Evolutionary conservation across 2,888 invertebrate species (phyloP), one percentile per base, ranked within the genome.

Genomic region (Apantesis nais): DNA sequence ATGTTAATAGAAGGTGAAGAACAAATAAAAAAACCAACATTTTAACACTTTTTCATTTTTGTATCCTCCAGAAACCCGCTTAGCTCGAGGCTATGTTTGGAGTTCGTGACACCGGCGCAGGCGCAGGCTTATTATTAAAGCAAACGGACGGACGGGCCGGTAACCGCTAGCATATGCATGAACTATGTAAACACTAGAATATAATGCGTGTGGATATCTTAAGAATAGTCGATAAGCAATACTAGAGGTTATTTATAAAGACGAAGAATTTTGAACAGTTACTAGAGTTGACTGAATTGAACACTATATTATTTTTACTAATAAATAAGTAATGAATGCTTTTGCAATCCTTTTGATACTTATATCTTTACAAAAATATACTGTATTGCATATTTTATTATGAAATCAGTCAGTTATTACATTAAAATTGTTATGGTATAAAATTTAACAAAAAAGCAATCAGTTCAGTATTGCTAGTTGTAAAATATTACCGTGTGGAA

Each of bases 131-230:
- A 93, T 93, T 93, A 91, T 93, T 93, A 93, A 92, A 93, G 92
- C 92, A 94, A 94, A 94, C 87, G 88, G 83, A 89, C 88, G 86
- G 86, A 88, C 92, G 88, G 89, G 83, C 88, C 89, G 92, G 92
- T 93, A 93, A 92, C 92, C 89, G 89, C 91, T 91, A 90, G 91
- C 92, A 93, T 92, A 93, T 92, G 92, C 92, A 82, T 84, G 88
- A 89, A 92, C 92, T 92, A 85, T 87, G 91, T 92, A 93, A 93
- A 94, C 91, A 94, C 87, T 88, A 83, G 79, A 83, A 83, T 80
- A 74, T 79, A 77, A 78, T 72, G 72, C 72, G 80, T 81, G 82
- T 78, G 78, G 75, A 80, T 81, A 78, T 77, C 66, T 73, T 58
- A 67, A 79, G 72, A 60, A 62, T 66, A 74, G 67, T 31, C n/a